Evolutionary conservation across 1,140 invertebrate genomes (phyloP), one percentile per base, ranked within the genome.

Genomic region (Solenopsis invicta): DNA sequence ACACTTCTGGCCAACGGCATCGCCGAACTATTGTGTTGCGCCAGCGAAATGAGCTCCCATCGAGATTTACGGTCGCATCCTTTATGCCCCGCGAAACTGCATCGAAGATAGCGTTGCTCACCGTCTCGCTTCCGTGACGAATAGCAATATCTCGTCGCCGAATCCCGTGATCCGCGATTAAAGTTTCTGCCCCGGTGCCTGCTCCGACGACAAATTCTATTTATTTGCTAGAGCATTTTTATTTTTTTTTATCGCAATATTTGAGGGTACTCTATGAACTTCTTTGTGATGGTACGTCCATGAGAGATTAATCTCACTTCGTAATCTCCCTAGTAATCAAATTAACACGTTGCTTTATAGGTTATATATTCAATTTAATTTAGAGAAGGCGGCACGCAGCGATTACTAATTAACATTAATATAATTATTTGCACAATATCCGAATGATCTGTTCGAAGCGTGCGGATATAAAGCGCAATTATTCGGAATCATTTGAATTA

Each of bases 1-100:
- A 52, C 72, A 84, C n/a, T 87, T 69, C 76, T 88, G 84, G 89
- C 86, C 86, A 54, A 80, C 64, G 89, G 86, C 88, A 77, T 80
- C 86, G 71, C 9, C 50, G 82, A 85, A 93, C 91, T 91, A 94
- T 93, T 93, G 92, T 93, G 86, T 92, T 91, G 89, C 86, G 71
- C 66, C 77, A 74, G 85, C 87, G 88, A 92, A 93, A 93, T 93
- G 92, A 92, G 89, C 84, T 91, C 88, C 88, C 54, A 69, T 72
- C 18, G 81, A 92, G 92, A 94, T 93, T 93, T 93, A 93, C 89
- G 89, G 72, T 87, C 91, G 88, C 87, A 86, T 92, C 84, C 88
- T 90, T 87, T 90, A 88, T 90, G 62, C 82, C 54, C 18, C 76
- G 82, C 87, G 86, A 88, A 90, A 90, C 82, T 85, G 71, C 74